Percentiles rank a stretch among this genome's conserved stretches.
Evolutionary conservation across 2,113 vertebrate species (phyloP).

Genomic region (Microcebus griseorufus): DNA sequence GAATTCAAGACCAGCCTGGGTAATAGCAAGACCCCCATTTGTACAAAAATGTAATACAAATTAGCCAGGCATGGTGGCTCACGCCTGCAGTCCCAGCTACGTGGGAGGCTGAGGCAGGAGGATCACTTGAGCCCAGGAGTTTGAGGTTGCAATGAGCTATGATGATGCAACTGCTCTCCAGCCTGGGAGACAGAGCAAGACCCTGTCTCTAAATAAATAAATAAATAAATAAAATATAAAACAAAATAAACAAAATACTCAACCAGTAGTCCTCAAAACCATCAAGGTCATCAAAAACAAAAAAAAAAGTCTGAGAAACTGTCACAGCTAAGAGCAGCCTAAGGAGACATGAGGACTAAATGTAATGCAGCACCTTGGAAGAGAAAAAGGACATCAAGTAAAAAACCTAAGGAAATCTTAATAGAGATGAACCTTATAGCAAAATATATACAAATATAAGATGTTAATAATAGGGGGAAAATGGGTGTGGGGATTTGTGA

Average conservation of each 20-base stretch:
- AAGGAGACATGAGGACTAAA: background rate
- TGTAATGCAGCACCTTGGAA: background rate
- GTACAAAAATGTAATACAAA: background rate
- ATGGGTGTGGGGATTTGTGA: background rate
- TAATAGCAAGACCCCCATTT: background rate
- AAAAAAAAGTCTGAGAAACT: background rate
- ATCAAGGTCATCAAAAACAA: background rate
- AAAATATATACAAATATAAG: background rate
- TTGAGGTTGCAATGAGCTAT: no score
- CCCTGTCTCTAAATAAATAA: background rate
- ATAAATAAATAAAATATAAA: background rate
- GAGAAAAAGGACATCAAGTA: background rate
- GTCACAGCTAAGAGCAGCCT: background rate
- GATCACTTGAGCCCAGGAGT: background rate
- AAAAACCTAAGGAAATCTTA: background rate
- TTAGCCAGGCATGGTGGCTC: background rate
- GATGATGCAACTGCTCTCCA: background rate
- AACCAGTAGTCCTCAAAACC: background rate
- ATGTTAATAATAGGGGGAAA: background rate
- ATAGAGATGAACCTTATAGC: background rate
- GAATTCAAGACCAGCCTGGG: background rate
- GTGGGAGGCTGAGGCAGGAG: background rate
- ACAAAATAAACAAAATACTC: background rate
- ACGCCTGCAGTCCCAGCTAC: background rate
- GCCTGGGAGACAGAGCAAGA: background rate